These are phyloP conservation scores for Ramphastos sulfuratus DNA, from an alignment of 2,113 vertebrate species.

Conservation along the genomic window DNA sequence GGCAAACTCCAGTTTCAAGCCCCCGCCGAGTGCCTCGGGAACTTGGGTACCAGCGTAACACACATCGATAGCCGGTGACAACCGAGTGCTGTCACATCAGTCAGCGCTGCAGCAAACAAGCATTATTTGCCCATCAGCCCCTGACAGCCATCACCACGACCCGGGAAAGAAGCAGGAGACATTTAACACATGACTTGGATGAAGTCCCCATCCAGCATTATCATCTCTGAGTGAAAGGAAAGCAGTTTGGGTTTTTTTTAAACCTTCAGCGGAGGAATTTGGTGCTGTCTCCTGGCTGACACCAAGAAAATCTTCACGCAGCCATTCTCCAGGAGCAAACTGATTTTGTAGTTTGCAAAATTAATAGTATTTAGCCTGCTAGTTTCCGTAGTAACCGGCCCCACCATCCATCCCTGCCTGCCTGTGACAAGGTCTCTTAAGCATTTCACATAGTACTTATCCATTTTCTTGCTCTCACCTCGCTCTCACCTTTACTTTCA, in stretches of 20 bases:
- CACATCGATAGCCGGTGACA: neutral
- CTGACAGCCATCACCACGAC: neutral
- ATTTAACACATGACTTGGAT: neutral
- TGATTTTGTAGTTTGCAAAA: conserved; percentile 18
- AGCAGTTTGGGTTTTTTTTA: neutral
- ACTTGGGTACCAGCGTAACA: neutral
- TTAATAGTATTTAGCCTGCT: neutral
- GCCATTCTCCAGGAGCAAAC: neutral
- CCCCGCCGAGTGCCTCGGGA: accelerated
- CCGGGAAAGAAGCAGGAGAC: neutral
- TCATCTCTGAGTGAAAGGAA: neutral
- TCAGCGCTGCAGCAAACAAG: neutral
- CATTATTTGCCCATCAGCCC: neutral
- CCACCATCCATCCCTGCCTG: neutral
- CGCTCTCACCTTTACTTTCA: conserved; percentile 72
- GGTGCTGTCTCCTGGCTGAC: neutral
- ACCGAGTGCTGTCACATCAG: neutral
- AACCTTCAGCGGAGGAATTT: neutral
- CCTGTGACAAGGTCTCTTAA: conserved; percentile 30
- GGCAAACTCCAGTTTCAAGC: neutral
- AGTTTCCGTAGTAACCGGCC: conserved; percentile 42
- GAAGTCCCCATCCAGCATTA: neutral
- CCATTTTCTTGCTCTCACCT: conserved; percentile 71
- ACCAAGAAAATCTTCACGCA: neutral
- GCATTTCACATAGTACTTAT: conserved; percentile 47